A percentile compares a stretch with the other conserved stretches of the same genome.
phyloP scores from a whole-genome alignment of 1,140 invertebrate genomes.

The Drosophila oshimai region DNA sequence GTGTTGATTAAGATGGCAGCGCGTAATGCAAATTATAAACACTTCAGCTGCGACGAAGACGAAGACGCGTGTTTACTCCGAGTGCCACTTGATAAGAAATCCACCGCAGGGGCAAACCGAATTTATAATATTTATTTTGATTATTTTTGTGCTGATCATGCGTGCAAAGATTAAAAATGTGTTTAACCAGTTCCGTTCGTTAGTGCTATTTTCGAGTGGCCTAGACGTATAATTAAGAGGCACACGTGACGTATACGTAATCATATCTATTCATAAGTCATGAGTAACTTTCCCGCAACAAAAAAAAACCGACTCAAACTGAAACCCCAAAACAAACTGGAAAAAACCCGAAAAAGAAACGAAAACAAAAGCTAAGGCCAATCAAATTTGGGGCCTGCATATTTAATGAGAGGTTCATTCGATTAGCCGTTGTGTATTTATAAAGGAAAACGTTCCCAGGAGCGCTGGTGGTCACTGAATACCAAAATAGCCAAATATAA shows the following conservation, averaged over 20 bases:
- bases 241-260: constrained; percentile 47
- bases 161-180: constrained; percentile 8
- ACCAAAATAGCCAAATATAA: constrained; percentile 56
- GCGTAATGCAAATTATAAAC: constrained; percentile 69
- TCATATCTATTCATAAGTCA: neutral
- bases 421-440: constrained; percentile 30
- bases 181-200: constrained; percentile 5
- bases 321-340: neutral
- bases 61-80: constrained; percentile 49
- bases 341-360: constrained; percentile 18
- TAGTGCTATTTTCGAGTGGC: constrained; percentile 4
- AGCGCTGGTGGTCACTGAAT: constrained; percentile 15
- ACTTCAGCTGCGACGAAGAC: constrained; percentile 31
- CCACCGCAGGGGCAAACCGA: constrained; percentile 7
- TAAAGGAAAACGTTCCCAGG: constrained; percentile 28
- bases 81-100: constrained; percentile 30
- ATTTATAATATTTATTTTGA: constrained; percentile 18
- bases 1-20: constrained; percentile 48
- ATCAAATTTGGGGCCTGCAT: constrained; percentile 30
- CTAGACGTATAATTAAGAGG: constrained; percentile 10
- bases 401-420: constrained; percentile 28
- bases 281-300: constrained; percentile 16
- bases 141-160: constrained; percentile 2
- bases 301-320: neutral
- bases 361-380: constrained; percentile 20